These are phyloP conservation scores for Lycaon pictus DNA, from an alignment of 2,113 vertebrate species.

Conservation along the genomic window DNA sequence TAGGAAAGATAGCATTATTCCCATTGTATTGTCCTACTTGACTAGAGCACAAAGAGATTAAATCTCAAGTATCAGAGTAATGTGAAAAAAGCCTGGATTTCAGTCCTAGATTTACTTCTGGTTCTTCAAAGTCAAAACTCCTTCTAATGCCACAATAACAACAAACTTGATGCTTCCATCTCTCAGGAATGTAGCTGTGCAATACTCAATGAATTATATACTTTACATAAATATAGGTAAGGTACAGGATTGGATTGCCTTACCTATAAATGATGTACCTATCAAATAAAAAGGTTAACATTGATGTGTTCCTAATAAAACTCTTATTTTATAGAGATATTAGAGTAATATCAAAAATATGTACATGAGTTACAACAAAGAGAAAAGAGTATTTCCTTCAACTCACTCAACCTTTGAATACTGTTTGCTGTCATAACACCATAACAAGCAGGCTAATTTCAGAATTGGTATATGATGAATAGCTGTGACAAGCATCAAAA, in stretches of 20 bases:
- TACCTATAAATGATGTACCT: background rate
- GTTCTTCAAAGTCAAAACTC: background rate
- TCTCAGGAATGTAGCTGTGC: background rate
- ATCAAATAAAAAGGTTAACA: background rate
- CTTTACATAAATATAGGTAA: conserved; percentile 11
- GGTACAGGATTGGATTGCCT: background rate
- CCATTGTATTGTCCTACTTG: background rate
- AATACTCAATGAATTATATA: background rate
- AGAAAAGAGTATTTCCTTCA: background rate
- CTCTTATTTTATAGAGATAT: conserved; percentile 19
- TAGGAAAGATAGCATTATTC: background rate
- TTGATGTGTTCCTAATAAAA: background rate
- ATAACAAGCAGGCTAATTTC: background rate
- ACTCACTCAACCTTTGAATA: background rate
- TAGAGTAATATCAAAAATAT: background rate
- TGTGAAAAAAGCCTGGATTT: background rate
- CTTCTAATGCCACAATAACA: background rate
- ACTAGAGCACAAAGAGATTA: background rate
- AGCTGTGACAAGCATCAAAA: background rate
- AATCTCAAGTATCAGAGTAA: conserved; percentile 8
- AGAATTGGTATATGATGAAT: background rate
- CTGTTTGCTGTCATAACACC: background rate
- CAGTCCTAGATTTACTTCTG: background rate
- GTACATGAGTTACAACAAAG: background rate
- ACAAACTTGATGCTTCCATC: background rate